Percentiles rank a stretch among this genome's conserved stretches.
Conservation (phyloP, 1,140 invertebrate genomes). For the Oreohelix idahoensis region DNA sequence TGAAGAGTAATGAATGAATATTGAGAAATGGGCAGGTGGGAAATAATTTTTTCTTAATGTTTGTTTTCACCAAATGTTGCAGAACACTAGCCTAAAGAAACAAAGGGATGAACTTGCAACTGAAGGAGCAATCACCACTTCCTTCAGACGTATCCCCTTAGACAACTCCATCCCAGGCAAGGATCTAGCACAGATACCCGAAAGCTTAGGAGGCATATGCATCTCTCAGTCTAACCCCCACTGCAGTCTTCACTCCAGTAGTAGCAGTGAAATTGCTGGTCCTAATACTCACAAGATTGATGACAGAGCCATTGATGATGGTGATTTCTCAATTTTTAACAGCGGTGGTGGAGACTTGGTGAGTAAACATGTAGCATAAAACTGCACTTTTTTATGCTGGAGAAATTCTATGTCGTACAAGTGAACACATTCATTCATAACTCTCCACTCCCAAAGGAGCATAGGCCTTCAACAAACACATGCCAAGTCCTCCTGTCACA, state of each 20-base stretch:
- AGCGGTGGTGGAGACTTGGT: background rate
- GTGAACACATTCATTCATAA: too few relatives aligned
- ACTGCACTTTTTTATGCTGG: too few relatives aligned
- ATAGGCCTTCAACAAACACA: too few relatives aligned
- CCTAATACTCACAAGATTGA: background rate
- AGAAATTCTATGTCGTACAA: too few relatives aligned
- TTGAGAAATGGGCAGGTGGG: too few relatives aligned
- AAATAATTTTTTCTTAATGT: background rate
- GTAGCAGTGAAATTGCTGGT: background rate
- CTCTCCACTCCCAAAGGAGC: too few relatives aligned
- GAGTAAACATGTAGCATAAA: background rate
- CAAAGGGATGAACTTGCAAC: conserved; percentile 42
- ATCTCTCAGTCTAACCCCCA: background rate
- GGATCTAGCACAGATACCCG: conserved; percentile 11
- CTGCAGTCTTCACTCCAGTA: background rate
- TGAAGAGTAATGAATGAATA: too few relatives aligned
- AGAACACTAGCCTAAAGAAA: conserved; percentile 43
- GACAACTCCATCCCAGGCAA: conserved; percentile 22
- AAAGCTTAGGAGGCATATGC: background rate
- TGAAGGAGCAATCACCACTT: conserved; percentile 35
- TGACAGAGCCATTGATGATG: background rate
- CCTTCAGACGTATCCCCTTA: conserved; percentile 37
- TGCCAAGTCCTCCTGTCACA: too few relatives aligned
- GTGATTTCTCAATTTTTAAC: background rate
- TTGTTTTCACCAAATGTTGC: background rate